A percentile compares a stretch with the other conserved stretches of the same genome.
Evolutionary conservation across 2,113 vertebrate genomes (phyloP).

Genomic region (Excalfactoria chinensis): DNA sequence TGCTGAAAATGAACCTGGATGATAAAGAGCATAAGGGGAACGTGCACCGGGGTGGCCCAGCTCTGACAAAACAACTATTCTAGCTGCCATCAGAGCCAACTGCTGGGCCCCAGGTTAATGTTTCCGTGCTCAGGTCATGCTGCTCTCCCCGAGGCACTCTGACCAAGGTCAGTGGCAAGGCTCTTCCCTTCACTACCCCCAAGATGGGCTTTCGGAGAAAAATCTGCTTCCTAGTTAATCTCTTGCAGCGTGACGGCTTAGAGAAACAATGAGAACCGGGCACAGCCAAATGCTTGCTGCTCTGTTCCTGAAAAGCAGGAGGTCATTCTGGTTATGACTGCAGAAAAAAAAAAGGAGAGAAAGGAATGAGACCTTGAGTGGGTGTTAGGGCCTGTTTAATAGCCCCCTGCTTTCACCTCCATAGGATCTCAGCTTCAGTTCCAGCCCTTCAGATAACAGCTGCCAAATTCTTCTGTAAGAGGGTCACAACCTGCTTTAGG

Average conservation of each 20-base stretch:
- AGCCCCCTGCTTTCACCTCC: background rate
- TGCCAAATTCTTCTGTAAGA: constrained; percentile 57
- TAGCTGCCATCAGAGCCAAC: rapidly evolving
- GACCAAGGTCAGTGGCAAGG: background rate
- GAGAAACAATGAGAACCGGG: constrained; percentile 22
- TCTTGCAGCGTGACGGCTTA: constrained; percentile 24
- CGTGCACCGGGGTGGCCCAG: background rate
- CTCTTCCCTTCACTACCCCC: background rate
- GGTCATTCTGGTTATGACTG: background rate
- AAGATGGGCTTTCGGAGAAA: constrained; percentile 48
- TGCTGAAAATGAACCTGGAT: background rate
- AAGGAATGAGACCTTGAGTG: background rate
- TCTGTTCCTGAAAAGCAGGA: constrained; percentile 63
- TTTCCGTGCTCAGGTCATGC: background rate
- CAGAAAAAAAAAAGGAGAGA: background rate
- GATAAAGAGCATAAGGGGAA: background rate
- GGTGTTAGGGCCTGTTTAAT: constrained; percentile 11
- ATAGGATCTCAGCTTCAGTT: background rate
- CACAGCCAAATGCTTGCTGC: background rate
- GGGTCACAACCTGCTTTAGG: constrained; percentile 58
- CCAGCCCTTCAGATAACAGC: constrained; percentile 30
- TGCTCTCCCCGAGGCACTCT: background rate
- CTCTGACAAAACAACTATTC: background rate
- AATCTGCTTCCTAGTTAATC: constrained; percentile 42
- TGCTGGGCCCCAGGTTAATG: background rate